Evolutionary conservation across 2,888 invertebrate genomes (phyloP).

Genomic region (Malthinus seriepunctatus): DNA sequence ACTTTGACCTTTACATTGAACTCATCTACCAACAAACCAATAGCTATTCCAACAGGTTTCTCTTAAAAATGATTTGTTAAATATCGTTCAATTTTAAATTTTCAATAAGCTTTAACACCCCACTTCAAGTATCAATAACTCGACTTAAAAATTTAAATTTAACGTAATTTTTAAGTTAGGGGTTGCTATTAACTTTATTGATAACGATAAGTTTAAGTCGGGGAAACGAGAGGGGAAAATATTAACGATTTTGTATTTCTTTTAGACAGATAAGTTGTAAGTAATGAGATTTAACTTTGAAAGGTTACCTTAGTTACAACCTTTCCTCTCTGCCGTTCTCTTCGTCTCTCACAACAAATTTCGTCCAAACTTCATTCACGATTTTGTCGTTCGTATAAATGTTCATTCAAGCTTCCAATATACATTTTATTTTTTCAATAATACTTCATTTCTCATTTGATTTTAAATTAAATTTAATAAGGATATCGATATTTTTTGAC

Average conservation of each 20-base stretch:
- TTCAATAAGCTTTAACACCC: background rate
- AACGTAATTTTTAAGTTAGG: conserved; percentile 1
- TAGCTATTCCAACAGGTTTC: conserved; percentile 39
- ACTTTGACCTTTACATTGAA: conserved; percentile 45
- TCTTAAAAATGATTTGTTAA: conserved; percentile 22
- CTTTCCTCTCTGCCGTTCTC: background rate
- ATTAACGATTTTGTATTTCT: conserved; percentile 3
- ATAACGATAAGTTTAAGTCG: background rate
- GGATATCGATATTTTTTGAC: no score
- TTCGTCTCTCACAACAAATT: background rate
- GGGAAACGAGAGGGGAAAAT: background rate
- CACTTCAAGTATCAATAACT: background rate
- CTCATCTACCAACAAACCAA: conserved; percentile 40
- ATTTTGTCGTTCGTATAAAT: background rate
- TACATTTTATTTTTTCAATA: background rate
- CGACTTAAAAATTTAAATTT: background rate
- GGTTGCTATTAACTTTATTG: background rate
- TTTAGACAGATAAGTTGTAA: no score
- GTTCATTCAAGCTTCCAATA: background rate
- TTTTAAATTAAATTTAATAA: no score
- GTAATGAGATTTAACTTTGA: background rate
- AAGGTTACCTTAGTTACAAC: conserved; percentile 4
- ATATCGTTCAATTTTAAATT: conserved; percentile 2
- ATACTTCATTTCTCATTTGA: no score
- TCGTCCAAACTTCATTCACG: background rate